Evolutionary conservation across 2,113 vertebrate genomes (phyloP).

Genomic region (Phrynocephalus versicolor): DNA sequence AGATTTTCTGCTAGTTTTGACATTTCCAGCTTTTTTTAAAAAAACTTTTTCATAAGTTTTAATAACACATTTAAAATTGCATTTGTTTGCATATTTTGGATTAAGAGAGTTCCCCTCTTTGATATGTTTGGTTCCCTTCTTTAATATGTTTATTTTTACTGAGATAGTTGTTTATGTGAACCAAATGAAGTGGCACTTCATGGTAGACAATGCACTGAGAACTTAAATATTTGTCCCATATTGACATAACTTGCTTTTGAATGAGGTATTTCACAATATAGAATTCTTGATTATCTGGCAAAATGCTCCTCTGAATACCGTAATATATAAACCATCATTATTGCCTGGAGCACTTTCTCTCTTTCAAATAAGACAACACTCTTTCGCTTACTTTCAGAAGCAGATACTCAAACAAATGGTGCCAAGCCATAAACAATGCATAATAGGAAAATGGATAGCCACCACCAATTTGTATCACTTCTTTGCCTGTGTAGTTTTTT

Average conservation of each 20-base stretch:
- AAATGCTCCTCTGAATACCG: not conserved
- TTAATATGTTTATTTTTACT: not conserved
- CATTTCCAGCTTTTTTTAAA: too few relatives aligned
- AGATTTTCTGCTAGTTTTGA: too few relatives aligned
- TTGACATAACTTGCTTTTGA: not conserved
- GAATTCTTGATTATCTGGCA: not conserved
- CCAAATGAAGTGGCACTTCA: not conserved
- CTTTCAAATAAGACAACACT: not conserved
- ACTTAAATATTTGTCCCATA: not conserved
- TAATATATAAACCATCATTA: not conserved
- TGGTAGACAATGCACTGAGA: not conserved
- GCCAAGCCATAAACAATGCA: not conserved
- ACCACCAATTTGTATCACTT: not conserved
- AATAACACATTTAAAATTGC: too few relatives aligned
- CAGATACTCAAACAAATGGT: not conserved
- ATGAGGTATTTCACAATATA: not conserved
- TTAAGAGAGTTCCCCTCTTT: not conserved
- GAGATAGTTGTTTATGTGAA: not conserved
- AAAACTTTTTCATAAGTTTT: too few relatives aligned
- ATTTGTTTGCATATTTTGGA: too few relatives aligned
- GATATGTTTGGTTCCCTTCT: too few relatives aligned
- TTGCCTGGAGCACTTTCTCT: not conserved
- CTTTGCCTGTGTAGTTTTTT: not conserved
- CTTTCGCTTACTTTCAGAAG: not conserved
- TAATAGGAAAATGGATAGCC: not conserved